Base-by-base conservation (phyloP, 2,888 invertebrate genomes). In the Pyrgus malvae region DNA sequence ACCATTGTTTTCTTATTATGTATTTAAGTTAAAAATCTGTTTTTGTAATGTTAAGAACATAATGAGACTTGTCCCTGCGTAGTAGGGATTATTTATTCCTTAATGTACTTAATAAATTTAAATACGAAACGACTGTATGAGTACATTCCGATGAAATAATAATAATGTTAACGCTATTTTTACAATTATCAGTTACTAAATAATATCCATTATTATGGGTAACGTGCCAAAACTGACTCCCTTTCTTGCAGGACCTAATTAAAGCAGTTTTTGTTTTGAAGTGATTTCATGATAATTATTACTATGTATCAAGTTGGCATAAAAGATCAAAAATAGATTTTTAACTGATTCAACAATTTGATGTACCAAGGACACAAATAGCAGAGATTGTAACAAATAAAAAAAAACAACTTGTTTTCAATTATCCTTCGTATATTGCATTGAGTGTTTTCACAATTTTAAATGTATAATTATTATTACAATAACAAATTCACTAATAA, bases 401-500 rank as follows among this genome's bases (percentile, higher is more conserved):
- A 31, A 45, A 61, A 59, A 59, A 31, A 45, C 60, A 59, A 63
- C 11, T 33, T 46, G 12, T 46, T 54, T 57, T 60, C 16, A 53
- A 53, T 49, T 56, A 46, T 68, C 64, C 63, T 60, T 64, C 54
- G 57, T 59, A 61, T 31, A 54, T 46, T 62, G 56, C 62, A 64
- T 64, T 59, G 59, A 60, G 64, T 74, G 70, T 78, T 73, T 69
- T 77, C 70, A 72, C 72, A 69, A 70, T 67, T 72, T 72, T 59
- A 65, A 69, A 61, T 71, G 67, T 68, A 65, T 55, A 65, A 66
- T 65, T 16, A 54, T 48, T 54, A 48, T 78, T 78, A 78, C 75
- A 75, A 74, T 78, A 79, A 78, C 74, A 78, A 78, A 70, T 79
- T 83, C 75, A 78, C 77, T 74, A 70, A 73, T 80, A 78, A 76